Evolutionary conservation across 2,113 vertebrate species (phyloP), one percentile per base, ranked within the genome.

Genomic region (Pholis gunnellus): DNA sequence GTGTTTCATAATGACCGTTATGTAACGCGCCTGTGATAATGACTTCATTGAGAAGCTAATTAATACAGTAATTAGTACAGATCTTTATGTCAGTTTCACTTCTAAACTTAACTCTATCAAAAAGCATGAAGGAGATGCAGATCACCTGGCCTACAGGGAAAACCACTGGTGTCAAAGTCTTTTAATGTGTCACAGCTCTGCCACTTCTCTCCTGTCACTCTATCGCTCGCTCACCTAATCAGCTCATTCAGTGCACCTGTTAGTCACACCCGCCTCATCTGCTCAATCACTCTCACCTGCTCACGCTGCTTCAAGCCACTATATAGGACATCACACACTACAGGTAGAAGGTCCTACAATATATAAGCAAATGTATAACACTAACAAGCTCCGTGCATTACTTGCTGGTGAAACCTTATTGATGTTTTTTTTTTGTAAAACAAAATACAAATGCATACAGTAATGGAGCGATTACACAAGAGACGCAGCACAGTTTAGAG

Each of bases 41-140:
- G 38, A 63, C 63, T 52, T 84, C 72, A 85, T 86, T 67, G 74
- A 75, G 46, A 57, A 84, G 59, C 14, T 68, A 75, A 90, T 86
- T 88, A 82, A 80, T 69, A 48, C 44, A 36, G 69, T 56, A 82
- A 82, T 84, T 50, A 31, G n/a, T 56, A 20, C 56, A 56, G 38
- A 31, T 60, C 65, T 57, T 48, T 6, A 31, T 56, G 29, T 31
- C 14, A 5, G n/a, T 79, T 42, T 60, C n/a, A 27, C 25, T 11
- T 13, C 54, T 57, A 6, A 36, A 38, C 36, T 56, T 9, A 61
- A 44, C 22, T 36, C 22, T 14, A 34, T 83, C 25, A 22, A 50
- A 61, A 48, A 54, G 50, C 70, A 46, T 40, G 22, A 48, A 31
- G 10, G 31, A 15, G 36, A 64, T 15, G 17, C 22, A 46, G 27